Evolutionary conservation across 2,888 invertebrate genomes (phyloP).

Genomic region (Acholoe squamosa): DNA sequence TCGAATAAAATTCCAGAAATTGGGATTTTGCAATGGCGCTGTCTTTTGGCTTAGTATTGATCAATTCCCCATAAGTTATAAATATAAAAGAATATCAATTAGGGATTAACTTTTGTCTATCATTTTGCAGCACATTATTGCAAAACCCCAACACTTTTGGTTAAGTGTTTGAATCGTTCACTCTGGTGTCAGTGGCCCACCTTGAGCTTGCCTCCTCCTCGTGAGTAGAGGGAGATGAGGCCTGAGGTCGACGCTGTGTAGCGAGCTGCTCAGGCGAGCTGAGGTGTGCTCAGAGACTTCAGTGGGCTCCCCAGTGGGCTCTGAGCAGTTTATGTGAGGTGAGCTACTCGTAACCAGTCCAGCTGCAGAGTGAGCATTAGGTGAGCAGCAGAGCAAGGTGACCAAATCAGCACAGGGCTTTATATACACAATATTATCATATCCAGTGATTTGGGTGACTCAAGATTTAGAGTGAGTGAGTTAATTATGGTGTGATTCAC

Average conservation of each 20-base stretch:
- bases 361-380: constrained; percentile 19
- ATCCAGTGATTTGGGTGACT: too few species aligned
- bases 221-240: constrained; percentile 24
- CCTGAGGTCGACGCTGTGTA: not conserved
- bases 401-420: not conserved
- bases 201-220: constrained; percentile 46
- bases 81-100: too few species aligned
- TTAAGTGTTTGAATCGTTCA: not conserved
- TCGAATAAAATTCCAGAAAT: too few species aligned
- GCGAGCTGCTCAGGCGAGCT: constrained; percentile 12
- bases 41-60: too few species aligned
- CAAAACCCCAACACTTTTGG: not conserved
- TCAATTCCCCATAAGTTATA: too few species aligned
- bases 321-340: not conserved
- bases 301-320: not conserved
- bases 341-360: not conserved
- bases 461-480: too few species aligned
- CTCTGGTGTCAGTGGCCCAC: not conserved
- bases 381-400: not conserved
- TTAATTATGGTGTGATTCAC: too few species aligned
- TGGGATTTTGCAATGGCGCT: too few species aligned
- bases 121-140: too few species aligned
- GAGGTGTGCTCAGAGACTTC: too few species aligned
- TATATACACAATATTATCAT: not conserved
- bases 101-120: too few species aligned